These are phyloP conservation scores for Fragum fragum DNA, from an alignment of 2,888 invertebrate species.

Conservation along the genomic window DNA sequence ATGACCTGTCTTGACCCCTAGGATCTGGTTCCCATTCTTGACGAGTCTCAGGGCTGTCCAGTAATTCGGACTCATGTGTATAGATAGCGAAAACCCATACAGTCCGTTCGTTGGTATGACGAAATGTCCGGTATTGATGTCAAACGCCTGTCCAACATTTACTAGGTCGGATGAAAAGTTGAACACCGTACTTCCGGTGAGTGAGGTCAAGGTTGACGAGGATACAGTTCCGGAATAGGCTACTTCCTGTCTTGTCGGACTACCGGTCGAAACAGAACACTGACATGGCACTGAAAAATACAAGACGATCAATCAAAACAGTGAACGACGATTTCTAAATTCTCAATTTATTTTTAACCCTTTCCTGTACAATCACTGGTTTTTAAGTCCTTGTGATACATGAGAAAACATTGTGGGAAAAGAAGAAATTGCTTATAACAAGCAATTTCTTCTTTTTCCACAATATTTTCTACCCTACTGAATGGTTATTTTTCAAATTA, in stretches of 20 bases:
- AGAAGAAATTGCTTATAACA: too few relatives aligned
- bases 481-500: too few relatives aligned
- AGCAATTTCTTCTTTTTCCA: too few relatives aligned
- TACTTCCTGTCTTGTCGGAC: constrained; percentile 24
- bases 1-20: constrained; percentile 51
- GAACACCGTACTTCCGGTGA: constrained; percentile 42
- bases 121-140: constrained; percentile 42
- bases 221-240: constrained; percentile 57
- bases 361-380: too few relatives aligned
- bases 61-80: constrained; percentile 42
- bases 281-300: neutral
- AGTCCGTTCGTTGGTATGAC: constrained; percentile 47
- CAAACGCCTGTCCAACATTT: constrained; percentile 50
- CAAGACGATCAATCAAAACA: too few relatives aligned
- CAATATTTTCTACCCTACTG: too few relatives aligned
- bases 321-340: too few relatives aligned
- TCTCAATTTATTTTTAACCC: too few relatives aligned
- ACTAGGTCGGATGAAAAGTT: constrained; percentile 52
- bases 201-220: constrained; percentile 23
- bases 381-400: too few relatives aligned
- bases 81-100: constrained; percentile 51
- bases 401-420: too few relatives aligned
- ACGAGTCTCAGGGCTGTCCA: constrained; percentile 53
- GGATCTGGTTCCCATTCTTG: constrained; percentile 42
- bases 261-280: neutral